Evolutionary conservation across 1,140 invertebrate genomes (phyloP).

Genomic region (Asbolus verrucosus): DNA sequence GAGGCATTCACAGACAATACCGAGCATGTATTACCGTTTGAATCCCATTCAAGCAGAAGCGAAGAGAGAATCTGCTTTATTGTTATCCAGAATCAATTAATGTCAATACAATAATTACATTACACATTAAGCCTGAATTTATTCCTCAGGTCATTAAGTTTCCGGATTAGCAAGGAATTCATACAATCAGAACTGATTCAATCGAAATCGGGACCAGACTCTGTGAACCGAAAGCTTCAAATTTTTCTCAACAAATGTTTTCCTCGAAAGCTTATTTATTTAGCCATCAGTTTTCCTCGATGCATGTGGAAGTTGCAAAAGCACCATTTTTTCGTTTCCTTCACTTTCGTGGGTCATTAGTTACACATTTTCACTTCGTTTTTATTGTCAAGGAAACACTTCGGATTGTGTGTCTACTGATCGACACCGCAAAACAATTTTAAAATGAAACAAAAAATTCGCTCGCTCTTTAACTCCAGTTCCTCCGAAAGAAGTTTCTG

Average conservation of each 20-base stretch:
- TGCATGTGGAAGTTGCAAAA: not conserved
- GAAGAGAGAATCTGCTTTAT: constrained; percentile 10
- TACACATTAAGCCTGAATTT: too few species aligned
- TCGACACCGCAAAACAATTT: not conserved
- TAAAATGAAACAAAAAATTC: constrained; percentile 9
- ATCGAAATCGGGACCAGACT: too few species aligned
- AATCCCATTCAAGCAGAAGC: not conserved
- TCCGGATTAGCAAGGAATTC: too few species aligned
- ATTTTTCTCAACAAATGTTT: too few species aligned
- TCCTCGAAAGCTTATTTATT: constrained; percentile 2
- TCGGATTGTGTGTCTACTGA: not conserved
- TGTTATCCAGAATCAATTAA: constrained; percentile 11
- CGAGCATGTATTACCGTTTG: too few species aligned
- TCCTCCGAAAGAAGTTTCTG: constrained; percentile 12
- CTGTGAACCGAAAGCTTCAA: too few species aligned
- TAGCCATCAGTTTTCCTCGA: not conserved
- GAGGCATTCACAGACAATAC: too few species aligned
- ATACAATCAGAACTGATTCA: too few species aligned
- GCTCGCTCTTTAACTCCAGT: not conserved
- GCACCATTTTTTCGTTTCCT: constrained; percentile 8
- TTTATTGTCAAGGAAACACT: constrained; percentile 19
- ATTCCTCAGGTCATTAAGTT: too few species aligned
- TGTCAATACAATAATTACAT: not conserved
- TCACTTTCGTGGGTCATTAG: constrained; percentile 29
- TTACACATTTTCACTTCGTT: constrained; percentile 3